Evolutionary conservation across 2,888 invertebrate genomes (phyloP), one percentile per base, ranked within the genome.

Genomic region (Spodoptera exigua): DNA sequence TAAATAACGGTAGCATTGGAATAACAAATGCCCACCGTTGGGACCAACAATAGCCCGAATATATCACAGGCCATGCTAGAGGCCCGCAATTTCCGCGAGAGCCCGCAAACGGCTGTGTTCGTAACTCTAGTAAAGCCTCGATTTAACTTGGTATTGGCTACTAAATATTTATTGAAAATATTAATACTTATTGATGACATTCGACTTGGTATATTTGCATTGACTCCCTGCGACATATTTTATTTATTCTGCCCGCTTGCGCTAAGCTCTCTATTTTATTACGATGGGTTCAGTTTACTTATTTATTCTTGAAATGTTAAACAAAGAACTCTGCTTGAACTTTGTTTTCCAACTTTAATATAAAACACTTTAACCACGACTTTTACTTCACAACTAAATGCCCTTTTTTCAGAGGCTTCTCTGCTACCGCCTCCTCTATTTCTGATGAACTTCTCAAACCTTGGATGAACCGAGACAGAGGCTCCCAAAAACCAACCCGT

Each of bases 11-110:
- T 75, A 81, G 81, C 81, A 86, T 87, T 84, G 81, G 80, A 84
- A 85, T 88, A 88, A 89, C 84, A 89, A 87, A 88, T 89, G 84
- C 79, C 79, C 80, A 81, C 79, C 79, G 80, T 74, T 82, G 82
- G 81, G 80, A 70, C 74, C 79, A 82, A 87, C 84, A 86, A 86
- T 87, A 82, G 83, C 80, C 78, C 64, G 73, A 80, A 86, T 87
- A 86, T 83, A 87, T 86, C 83, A 84, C 79, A 54, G 61, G 75
- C 76, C 71, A 75, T 73, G 78, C 76, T 78, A 65, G 78, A 78
- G 79, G 78, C 78, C 75, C 76, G 74, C 81, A 78, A 83, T 84
- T 83, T 85, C 80, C 79, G 82, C 79, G 76, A 81, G 76, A 81
- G 80, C 76, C 57, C 53, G 55, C 65, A 61, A 65, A 63, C 74